Evolutionary conservation across 2,888 invertebrate genomes (phyloP), one percentile per base, ranked within the genome.

Genomic region (Nesidiocoris tenuis): DNA sequence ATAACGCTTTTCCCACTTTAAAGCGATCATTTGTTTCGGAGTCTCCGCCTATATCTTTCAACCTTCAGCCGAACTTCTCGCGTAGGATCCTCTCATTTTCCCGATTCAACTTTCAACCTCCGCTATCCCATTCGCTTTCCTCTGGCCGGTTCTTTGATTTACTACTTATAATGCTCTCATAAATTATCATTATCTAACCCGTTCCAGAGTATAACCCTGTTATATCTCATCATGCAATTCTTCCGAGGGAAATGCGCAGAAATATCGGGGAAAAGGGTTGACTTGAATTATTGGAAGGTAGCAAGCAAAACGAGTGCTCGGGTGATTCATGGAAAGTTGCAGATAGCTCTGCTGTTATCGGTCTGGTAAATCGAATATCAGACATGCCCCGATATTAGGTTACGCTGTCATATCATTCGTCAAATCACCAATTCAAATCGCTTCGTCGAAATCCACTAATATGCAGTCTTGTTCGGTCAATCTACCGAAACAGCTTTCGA

Each of bases 1-100:
- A 70, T 72, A 72, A 72, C 72, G 61, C 71, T 57, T 39, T 72
- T 61, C 61, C 61, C 19, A 61, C 61, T 61, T 72, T 72, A 72
- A 72, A 72, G 72, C 54, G 63, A 72, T 72, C 72, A 39, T 72
- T 72, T 72, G 72, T 72, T 72, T 72, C 54, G 72, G 39, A 61
- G 19, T n/a, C 17, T 2, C 5, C 24, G 54, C 72, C 63, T 72
- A 72, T 72, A 72, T 72, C 72, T 61, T 3, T 56, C 61, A 61
- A n/a, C 3, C 59, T 19, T 59, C 59, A 19, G 19, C 59, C 59
- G 5, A 39, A 39, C 39, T 39, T 39, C 39, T 3, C 12, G 39
- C 39, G 12, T 39, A 39, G 39, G 12, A 39, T 12, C 39, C 39
- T 39, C 39, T 39, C 39, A 39, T 39, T 39, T 39, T 39, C 39